These are phyloP conservation scores for Megaceryle maxima DNA, from an alignment of 2,113 vertebrate genomes.

Conservation along the genomic window DNA sequence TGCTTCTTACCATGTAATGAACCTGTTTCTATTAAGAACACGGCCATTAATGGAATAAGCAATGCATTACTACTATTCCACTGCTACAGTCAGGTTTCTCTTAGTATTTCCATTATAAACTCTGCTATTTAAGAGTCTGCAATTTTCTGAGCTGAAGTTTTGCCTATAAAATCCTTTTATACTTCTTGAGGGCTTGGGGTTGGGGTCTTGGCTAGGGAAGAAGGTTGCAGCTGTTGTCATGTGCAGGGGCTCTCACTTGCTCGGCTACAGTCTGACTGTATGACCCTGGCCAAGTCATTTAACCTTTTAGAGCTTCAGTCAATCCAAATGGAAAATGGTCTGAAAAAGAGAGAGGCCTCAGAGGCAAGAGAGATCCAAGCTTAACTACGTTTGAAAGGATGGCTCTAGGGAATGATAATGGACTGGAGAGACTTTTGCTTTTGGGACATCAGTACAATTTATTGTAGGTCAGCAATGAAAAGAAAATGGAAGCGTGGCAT, in stretches of 20 bases:
- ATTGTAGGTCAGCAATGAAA: constrained; percentile 46
- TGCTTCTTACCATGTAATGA: constrained; percentile 71
- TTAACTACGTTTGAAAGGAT: constrained; percentile 29
- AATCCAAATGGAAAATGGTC: background rate
- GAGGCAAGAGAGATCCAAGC: constrained; percentile 10
- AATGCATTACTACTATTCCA: constrained; percentile 55
- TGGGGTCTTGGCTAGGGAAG: background rate
- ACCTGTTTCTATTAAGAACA: constrained; percentile 72
- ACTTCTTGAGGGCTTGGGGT: background rate
- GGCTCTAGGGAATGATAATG: constrained; percentile 47
- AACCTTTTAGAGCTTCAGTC: background rate
- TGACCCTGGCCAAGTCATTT: constrained; percentile 17
- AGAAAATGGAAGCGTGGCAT: constrained; percentile 41
- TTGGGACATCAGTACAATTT: constrained; percentile 53
- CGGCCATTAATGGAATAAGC: constrained; percentile 67
- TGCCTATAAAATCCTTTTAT: constrained; percentile 37
- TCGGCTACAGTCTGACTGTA: background rate
- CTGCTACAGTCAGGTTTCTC: constrained; percentile 40
- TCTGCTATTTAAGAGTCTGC: constrained; percentile 21
- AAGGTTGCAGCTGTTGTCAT: background rate
- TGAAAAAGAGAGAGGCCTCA: background rate
- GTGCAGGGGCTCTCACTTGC: background rate
- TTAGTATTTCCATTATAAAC: constrained; percentile 53
- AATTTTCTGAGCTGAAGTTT: constrained; percentile 26
- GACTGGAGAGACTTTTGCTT: constrained; percentile 16